Conservation (phyloP, 2,797 vertebrate genomes). For the Erethizon dorsatum region DNA sequence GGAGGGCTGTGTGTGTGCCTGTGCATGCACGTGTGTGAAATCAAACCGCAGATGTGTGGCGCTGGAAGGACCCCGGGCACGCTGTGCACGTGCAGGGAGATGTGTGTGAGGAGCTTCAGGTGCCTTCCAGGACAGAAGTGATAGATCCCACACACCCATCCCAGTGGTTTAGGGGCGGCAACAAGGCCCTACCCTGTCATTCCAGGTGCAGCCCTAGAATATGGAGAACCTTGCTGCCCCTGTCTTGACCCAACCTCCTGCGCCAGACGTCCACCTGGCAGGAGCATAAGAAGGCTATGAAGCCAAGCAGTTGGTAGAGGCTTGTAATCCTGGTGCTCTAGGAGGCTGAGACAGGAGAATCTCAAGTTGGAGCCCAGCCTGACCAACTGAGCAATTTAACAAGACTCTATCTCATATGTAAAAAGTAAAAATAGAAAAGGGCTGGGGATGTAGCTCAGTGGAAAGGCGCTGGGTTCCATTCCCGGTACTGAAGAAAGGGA, state of each 20-base stretch:
- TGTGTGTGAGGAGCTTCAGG: not conserved
- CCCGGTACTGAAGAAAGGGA: not conserved
- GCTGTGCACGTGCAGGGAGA: not conserved
- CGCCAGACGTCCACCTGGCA: not conserved
- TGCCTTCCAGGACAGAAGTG: not conserved
- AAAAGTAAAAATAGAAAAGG: not conserved
- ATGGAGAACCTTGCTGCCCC: not conserved
- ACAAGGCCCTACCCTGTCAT: rapidly evolving
- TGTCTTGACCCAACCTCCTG: not conserved
- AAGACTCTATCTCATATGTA: not conserved
- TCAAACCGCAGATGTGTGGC: not conserved
- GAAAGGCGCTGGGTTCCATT: not conserved
- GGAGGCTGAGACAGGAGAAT: not conserved
- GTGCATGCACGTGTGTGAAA: not conserved
- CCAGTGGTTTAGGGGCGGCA: not conserved
- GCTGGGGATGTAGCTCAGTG: not conserved
- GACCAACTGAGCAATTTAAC: not conserved
- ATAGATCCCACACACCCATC: not conserved
- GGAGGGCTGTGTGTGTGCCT: too few species aligned
- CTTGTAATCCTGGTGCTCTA: not conserved
- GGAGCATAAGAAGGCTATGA: not conserved
- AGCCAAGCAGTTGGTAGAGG: not conserved
- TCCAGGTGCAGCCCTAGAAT: not conserved
- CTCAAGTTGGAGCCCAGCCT: not conserved
- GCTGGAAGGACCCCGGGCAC: not conserved